Evolutionary conservation across 1,140 invertebrate species (phyloP), one percentile per base, ranked within the genome.

Genomic region (Thereuonema tuberculata): DNA sequence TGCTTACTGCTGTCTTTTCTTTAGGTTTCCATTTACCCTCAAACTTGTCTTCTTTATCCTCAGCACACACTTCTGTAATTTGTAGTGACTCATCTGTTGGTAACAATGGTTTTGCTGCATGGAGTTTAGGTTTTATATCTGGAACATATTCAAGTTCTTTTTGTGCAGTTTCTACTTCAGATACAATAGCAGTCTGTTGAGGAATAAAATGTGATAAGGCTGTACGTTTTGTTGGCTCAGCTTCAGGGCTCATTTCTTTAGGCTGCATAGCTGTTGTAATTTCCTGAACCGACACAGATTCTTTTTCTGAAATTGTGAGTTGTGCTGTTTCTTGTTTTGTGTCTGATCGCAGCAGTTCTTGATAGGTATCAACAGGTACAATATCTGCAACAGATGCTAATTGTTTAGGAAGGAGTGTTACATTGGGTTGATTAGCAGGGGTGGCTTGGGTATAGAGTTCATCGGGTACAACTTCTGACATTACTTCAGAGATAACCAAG

Each of bases 251-350:
- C 43, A 66, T 58, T 52, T 46, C 53, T 12, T 50, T 43, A 37
- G 65, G 61, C 20, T 31, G 25, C 56, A 63, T 58, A 37, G 61
- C 31, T 31, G 56, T n/a, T 26, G 53, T 50, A 17, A 67, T 48
- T 59, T 65, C 64, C 1, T 60, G 60, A 37, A 67, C 48, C n/a
- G 58, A 53, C 29, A 64, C 24, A 26, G 62, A 60, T 31, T 65
- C 63, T n/a, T 46, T 61, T 20, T 55, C 53, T 9, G 23, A 55
- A 17, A 55, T 28, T 17, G 28, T 25, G 2, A 55, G 2, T 12
- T 55, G 14, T 17, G 62, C 58, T 17, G 60, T 58, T n/a, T 50
- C 48, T 28, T 58, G 60, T 20, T 59, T 28, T 23, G 56, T 56
- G 17, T 62, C 64, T 27, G 59, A 43, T 28, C 63, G 59, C 21